Percentiles rank a stretch among this genome's conserved stretches.
Conservation (phyloP, 1,140 invertebrate genomes). For the Drosophila sechellia region DNA sequence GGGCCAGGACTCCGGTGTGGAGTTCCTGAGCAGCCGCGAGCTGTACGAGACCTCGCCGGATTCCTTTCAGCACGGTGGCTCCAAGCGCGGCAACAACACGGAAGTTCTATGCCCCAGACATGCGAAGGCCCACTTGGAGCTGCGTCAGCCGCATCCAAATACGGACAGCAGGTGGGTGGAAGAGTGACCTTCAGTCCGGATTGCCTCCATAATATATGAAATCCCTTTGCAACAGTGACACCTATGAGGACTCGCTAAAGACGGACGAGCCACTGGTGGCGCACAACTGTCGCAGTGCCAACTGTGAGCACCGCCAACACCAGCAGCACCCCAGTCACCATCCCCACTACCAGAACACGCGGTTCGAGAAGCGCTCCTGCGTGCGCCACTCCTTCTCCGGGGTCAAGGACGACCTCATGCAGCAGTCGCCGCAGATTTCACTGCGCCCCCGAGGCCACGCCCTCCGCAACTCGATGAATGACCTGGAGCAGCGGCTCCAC, state of each 20-base stretch:
- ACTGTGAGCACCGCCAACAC: conserved; percentile 85
- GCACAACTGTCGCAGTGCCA: conserved; percentile 85
- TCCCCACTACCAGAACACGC: conserved; percentile 76
- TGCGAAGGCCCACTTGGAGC: conserved; percentile 69
- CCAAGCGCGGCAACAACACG: conserved; percentile 53
- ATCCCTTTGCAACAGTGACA: conserved; percentile 85
- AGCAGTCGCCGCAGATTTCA: conserved; percentile 76
- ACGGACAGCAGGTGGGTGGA: conserved; percentile 65
- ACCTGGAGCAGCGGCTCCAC: conserved; percentile 78
- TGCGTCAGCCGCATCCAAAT: conserved; percentile 57
- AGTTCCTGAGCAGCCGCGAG: conserved; percentile 85
- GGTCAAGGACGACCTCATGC: conserved; percentile 82
- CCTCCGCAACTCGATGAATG: conserved; percentile 82
- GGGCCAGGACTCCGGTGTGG: conserved; percentile 92
- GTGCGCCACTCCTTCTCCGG: conserved; percentile 83
- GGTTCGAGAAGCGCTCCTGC: conserved; percentile 77
- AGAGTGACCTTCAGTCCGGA: neutral
- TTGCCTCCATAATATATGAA: neutral
- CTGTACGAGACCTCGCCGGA: conserved; percentile 88
- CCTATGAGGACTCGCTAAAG: conserved; percentile 89
- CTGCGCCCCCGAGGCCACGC: conserved; percentile 74
- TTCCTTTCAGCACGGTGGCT: conserved; percentile 85
- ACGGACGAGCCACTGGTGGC: conserved; percentile 75
- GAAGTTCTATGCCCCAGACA: conserved; percentile 74
- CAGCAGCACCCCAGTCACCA: conserved; percentile 38